Percentiles rank a stretch among this genome's conserved stretches.
phyloP scores from a whole-genome alignment of 2,888 invertebrate genomes.

The Dryobotodes eremita region DNA sequence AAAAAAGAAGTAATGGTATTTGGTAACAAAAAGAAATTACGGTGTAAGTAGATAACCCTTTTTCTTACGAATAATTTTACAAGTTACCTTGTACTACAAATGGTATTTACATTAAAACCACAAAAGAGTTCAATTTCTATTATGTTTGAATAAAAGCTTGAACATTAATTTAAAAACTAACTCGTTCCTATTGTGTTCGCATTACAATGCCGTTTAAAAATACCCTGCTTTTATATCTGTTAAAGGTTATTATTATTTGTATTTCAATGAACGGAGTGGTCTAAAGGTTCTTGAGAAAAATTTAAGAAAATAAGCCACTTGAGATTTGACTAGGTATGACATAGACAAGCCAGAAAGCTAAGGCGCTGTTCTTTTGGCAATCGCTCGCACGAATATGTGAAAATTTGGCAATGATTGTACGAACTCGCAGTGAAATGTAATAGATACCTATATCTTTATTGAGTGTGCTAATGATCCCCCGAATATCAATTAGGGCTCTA shows the following conservation, averaged over 20 bases:
- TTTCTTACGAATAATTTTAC: background rate
- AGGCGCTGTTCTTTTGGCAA: background rate
- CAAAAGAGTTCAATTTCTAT: conserved; percentile 47
- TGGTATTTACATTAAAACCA: conserved; percentile 29
- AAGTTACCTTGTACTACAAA: conserved; percentile 6
- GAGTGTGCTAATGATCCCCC: background rate
- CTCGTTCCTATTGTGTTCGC: conserved; percentile 32
- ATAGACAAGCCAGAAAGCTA: background rate
- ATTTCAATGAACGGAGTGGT: conserved; percentile 23
- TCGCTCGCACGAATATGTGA: background rate
- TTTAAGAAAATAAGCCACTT: background rate
- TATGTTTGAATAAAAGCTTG: conserved; percentile 46
- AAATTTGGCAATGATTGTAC: background rate
- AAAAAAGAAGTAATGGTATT: background rate
- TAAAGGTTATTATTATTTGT: conserved; percentile 19
- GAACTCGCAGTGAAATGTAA: background rate
- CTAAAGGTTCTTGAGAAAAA: background rate
- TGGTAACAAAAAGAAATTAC: background rate
- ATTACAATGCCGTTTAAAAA: conserved; percentile 52
- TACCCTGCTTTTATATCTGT: conserved; percentile 25
- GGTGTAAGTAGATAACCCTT: no score
- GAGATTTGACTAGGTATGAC: background rate
- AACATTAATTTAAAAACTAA: conserved; percentile 57
- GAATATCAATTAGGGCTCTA: background rate
- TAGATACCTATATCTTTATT: background rate